Evolutionary conservation across 2,113 vertebrate genomes (phyloP).

Genomic region (Sylvia atricapilla): DNA sequence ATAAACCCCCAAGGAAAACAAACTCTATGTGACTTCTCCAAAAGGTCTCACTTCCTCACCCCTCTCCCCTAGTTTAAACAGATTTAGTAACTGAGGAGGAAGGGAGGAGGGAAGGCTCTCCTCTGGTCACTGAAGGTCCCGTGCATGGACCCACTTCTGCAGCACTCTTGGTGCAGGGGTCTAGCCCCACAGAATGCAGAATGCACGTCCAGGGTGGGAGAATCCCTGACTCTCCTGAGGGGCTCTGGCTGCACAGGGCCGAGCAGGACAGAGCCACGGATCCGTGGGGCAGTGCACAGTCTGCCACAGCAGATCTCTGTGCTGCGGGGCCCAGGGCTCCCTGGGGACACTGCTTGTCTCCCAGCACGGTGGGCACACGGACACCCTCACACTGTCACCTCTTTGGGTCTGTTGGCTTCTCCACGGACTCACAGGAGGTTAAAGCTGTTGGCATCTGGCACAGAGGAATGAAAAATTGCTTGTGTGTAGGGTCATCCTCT

Average conservation of each 20-base stretch:
- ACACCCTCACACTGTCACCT: rapidly evolving
- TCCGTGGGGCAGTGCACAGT: rapidly evolving
- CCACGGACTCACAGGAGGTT: neutral
- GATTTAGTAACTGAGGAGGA: constrained; percentile 59
- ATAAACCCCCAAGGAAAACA: constrained; percentile 83
- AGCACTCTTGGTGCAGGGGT: rapidly evolving
- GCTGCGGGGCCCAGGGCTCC: neutral
- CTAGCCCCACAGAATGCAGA: neutral
- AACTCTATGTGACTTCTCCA: constrained; percentile 75
- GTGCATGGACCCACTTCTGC: neutral
- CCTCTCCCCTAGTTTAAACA: constrained; percentile 76
- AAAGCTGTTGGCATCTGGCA: neutral
- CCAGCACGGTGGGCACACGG: rapidly evolving
- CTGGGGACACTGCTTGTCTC: rapidly evolving
- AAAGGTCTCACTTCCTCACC: constrained; percentile 76
- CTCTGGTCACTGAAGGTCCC: neutral
- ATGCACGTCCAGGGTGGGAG: rapidly evolving
- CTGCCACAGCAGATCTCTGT: neutral
- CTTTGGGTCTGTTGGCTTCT: neutral
- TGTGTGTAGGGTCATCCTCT: rapidly evolving
- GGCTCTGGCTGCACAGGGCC: rapidly evolving
- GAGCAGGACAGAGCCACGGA: neutral
- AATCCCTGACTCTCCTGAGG: rapidly evolving
- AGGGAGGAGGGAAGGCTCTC: neutral
- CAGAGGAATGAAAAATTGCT: too few species aligned